A percentile compares a stretch with the other conserved stretches of the same genome.
phyloP scores from a whole-genome alignment of 2,888 invertebrate species.

The Cistogaster globosa region DNA sequence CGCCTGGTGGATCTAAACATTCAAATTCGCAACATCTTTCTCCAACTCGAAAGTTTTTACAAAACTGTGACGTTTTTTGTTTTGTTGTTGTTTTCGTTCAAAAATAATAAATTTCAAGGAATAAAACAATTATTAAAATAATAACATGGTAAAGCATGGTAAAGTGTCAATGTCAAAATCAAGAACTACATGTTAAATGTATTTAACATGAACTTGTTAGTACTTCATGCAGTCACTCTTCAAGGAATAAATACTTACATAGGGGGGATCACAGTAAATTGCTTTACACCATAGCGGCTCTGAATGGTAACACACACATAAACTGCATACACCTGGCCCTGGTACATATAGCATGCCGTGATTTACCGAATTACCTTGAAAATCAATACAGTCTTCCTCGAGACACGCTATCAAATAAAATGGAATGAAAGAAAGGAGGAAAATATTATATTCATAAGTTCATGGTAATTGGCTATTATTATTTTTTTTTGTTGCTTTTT shows the following conservation, averaged over 20 bases:
- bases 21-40: conserved; percentile 95
- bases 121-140: conserved; percentile 12
- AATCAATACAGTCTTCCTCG: conserved; percentile 92
- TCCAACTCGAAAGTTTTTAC: conserved; percentile 92
- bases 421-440: conserved; percentile 27
- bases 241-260: conserved; percentile 85
- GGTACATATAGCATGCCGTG: conserved; percentile 93
- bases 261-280: conserved; percentile 93
- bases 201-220: conserved; percentile 15
- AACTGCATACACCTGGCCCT: conserved; percentile 92
- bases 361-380: conserved; percentile 90
- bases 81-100: not conserved
- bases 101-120: conserved; percentile 37
- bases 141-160: not conserved
- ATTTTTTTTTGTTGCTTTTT: not conserved
- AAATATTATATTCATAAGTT: conserved; percentile 55
- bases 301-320: conserved; percentile 93
- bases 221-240: conserved; percentile 21
- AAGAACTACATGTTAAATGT: conserved; percentile 17
- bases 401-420: conserved; percentile 79
- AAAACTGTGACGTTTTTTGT: conserved; percentile 85
- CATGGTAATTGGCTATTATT: conserved; percentile 30
- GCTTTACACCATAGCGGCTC: conserved; percentile 94
- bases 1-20: conserved; percentile 91
- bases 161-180: conserved; percentile 62